Percentiles rank a stretch among this genome's conserved stretches.
phyloP scores from a whole-genome alignment of 1,140 invertebrate genomes.

The Popillia japonica region DNA sequence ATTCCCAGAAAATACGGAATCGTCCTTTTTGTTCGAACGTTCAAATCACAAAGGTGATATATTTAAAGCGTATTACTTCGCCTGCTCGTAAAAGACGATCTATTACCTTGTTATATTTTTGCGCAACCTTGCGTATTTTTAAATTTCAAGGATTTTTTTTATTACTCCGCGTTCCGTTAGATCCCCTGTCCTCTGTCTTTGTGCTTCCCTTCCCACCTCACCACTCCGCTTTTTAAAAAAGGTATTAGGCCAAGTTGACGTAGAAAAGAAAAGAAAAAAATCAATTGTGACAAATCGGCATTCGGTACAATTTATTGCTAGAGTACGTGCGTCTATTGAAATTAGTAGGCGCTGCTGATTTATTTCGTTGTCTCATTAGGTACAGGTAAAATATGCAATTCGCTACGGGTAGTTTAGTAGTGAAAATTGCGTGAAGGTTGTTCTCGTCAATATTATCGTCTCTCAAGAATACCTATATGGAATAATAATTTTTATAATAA shows the following conservation, averaged over 20 bases:
- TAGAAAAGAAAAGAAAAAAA: not conserved
- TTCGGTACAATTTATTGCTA: not conserved
- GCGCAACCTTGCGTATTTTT: conserved; percentile 32
- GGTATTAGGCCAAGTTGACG: not conserved
- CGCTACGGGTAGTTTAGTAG: not conserved
- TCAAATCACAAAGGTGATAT: conserved; percentile 29
- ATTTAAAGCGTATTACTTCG: conserved; percentile 24
- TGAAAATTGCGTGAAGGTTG: no score
- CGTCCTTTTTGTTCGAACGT: conserved; percentile 18
- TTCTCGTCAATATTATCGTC: no score
- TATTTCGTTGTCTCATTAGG: conserved; percentile 26
- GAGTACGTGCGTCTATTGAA: not conserved
- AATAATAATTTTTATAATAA: no score
- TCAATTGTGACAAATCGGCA: conserved; percentile 16
- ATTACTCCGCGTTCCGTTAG: conserved; percentile 16
- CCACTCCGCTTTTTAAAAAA: not conserved
- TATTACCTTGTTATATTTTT: conserved; percentile 29
- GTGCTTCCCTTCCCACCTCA: no score
- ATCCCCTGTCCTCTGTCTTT: not conserved
- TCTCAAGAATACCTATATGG: no score
- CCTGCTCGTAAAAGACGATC: conserved; percentile 30
- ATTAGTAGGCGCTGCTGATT: conserved; percentile 3
- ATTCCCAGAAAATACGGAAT: conserved; percentile 7
- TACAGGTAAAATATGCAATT: conserved; percentile 13
- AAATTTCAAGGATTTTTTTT: conserved; percentile 30